Evolutionary conservation across 2,888 invertebrate genomes (phyloP).

Genomic region (Hylaea fasciaria): DNA sequence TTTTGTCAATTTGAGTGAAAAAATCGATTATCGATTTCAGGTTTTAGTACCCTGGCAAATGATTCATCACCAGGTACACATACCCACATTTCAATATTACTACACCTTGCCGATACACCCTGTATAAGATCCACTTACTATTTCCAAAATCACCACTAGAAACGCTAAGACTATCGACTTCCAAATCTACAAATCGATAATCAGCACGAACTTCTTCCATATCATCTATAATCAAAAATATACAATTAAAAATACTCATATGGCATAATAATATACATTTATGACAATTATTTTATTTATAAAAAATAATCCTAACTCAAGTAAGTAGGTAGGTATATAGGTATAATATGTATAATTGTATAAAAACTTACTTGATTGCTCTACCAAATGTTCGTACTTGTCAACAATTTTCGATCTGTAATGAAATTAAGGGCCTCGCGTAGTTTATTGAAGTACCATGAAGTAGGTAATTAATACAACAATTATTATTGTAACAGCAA

Average conservation of each 20-base stretch:
- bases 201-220: slow-evolving; percentile 18
- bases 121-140: slow-evolving; percentile 47
- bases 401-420: slow-evolving; percentile 64
- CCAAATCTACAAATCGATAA: slow-evolving; percentile 37
- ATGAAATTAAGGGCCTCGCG: slow-evolving; percentile 46
- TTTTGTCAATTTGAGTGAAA: too few species aligned
- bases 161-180: slow-evolving; percentile 49
- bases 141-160: slow-evolving; percentile 49
- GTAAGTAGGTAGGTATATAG: too few species aligned
- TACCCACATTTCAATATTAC: too few species aligned
- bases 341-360: too few species aligned
- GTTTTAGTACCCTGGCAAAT: too few species aligned
- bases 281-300: too few species aligned
- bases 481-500: background rate
- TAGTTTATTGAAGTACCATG: background rate
- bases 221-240: slow-evolving; percentile 11
- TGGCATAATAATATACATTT: too few species aligned
- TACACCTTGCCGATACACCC: too few species aligned
- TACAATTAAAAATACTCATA: background rate
- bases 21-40: too few species aligned
- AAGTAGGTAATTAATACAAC: background rate
- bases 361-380: slow-evolving; percentile 52
- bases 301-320: too few species aligned
- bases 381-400: slow-evolving; percentile 62
- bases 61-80: too few species aligned